phyloP scores from a whole-genome alignment of 2,113 vertebrate species.

The Lichenostomus cassidix region DNA sequence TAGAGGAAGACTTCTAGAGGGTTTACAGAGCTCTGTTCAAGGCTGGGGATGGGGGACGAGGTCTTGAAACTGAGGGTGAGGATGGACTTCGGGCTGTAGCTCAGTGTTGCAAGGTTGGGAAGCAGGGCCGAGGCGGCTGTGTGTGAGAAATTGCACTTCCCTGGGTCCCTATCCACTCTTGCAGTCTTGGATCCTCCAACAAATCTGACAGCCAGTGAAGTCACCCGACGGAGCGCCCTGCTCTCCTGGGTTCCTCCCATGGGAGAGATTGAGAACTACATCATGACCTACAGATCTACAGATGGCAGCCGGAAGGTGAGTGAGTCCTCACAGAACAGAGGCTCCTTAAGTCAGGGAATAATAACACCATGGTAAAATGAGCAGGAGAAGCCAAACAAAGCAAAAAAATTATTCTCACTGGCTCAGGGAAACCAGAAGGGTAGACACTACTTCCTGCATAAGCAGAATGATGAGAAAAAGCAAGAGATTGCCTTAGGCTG shows the following conservation, averaged over 20 bases:
- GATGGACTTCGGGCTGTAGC: neutral
- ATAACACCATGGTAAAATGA: neutral
- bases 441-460: neutral
- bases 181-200: conserved; percentile 90
- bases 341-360: neutral
- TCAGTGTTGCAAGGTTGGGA: neutral
- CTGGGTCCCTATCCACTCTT: neutral
- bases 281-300: conserved; percentile 88
- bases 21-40: neutral
- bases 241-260: conserved; percentile 93
- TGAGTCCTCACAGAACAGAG: neutral
- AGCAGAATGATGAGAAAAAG: neutral
- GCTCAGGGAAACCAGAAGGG: neutral
- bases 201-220: conserved; percentile 91
- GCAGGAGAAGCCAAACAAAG: neutral
- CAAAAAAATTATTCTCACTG: rapidly evolving
- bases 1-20: neutral
- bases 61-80: neutral
- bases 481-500: neutral
- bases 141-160: neutral
- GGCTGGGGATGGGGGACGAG: neutral
- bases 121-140: neutral
- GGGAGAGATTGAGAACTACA: conserved; percentile 92
- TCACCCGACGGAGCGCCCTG: conserved; percentile 89
- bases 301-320: conserved; percentile 91